Percentiles rank a stretch among this genome's conserved stretches.
Evolutionary conservation across 1,140 invertebrate genomes (phyloP).

Genomic region (Drosophila kikkawai): DNA sequence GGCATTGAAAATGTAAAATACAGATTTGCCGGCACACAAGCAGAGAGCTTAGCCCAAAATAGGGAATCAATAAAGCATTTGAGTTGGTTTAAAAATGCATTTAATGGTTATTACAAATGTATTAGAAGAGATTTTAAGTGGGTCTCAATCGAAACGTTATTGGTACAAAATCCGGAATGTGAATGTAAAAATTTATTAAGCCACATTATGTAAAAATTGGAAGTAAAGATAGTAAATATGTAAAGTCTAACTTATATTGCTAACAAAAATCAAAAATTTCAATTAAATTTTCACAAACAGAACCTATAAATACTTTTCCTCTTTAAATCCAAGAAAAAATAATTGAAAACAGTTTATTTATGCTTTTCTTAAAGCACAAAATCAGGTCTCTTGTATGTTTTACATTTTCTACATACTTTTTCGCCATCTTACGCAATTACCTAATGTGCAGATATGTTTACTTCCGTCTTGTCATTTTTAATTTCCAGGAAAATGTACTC

Average conservation of each 20-base stretch:
- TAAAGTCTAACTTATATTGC: too few species aligned
- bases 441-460: slow-evolving; percentile 9
- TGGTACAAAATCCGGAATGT: too few species aligned
- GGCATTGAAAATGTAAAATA: slow-evolving; percentile 49
- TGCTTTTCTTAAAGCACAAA: background rate
- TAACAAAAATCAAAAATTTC: background rate
- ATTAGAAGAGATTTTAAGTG: slow-evolving; percentile 10
- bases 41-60: background rate
- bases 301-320: background rate
- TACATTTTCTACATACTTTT: background rate
- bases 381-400: background rate
- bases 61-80: slow-evolving; percentile 26
- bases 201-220: too few species aligned
- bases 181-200: background rate
- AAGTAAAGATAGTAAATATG: too few species aligned
- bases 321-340: background rate
- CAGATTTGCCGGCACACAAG: slow-evolving; percentile 23
- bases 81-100: slow-evolving; percentile 3
- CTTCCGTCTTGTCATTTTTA: slow-evolving; percentile 24
- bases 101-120: slow-evolving; percentile 24
- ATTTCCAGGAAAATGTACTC: slow-evolving; percentile 37
- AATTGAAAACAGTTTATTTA: too few species aligned
- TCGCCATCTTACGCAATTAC: slow-evolving; percentile 2
- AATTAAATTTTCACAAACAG: too few species aligned
- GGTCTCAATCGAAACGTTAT: background rate